Base-by-base conservation (phyloP, 2,888 invertebrate genomes). In the Gastrophysa polygoni region DNA sequence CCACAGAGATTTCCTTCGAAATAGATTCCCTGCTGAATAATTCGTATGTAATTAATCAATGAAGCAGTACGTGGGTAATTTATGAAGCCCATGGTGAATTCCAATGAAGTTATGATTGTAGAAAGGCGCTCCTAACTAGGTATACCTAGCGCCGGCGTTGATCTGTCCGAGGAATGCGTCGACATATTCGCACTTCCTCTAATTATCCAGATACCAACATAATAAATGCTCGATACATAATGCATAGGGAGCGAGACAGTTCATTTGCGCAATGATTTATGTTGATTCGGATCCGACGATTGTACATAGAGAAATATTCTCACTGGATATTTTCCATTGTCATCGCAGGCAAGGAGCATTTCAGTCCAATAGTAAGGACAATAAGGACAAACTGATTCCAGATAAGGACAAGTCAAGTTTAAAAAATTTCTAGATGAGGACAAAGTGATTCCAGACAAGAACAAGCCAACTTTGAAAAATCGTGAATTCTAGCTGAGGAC, bases 201-300 rank as follows among this genome's bases (percentile, higher is more conserved):
- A 38, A 38, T 38, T 38, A 38, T 38, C 38, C 14, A 38, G 38
- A 38, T 38, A 38, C 38, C 38, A 14, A n/a, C 38, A 38, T 38
- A n/a, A 38, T 38, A 14, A 38, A 38, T 11, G 6, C 14, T 4
- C 14, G 14, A 38, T 38, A 11, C 48, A 48, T 57, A 49, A 57
- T 50, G 24, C 17, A 57, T 34, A 57, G 49, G 21, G 57, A 34
- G 38, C 50, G 34, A 57, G 48, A 44, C 14, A 57, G 48, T 57
- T 21, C 16, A 43, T 47, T 49, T 11, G 43, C 16, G 28, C 43
- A 14, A 28, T 43, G 32, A 57, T 48, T 47, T 57, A 32, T 47
- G 48, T n/a, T 38, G 3, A 14, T 38, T 1, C 38, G 3, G 3
- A 14, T 38, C 2, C 6, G 14, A 6, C 14, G 38, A 38, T 38